phyloP scores from a whole-genome alignment of 2,113 vertebrate species.

The Anolis carolinensis region DNA sequence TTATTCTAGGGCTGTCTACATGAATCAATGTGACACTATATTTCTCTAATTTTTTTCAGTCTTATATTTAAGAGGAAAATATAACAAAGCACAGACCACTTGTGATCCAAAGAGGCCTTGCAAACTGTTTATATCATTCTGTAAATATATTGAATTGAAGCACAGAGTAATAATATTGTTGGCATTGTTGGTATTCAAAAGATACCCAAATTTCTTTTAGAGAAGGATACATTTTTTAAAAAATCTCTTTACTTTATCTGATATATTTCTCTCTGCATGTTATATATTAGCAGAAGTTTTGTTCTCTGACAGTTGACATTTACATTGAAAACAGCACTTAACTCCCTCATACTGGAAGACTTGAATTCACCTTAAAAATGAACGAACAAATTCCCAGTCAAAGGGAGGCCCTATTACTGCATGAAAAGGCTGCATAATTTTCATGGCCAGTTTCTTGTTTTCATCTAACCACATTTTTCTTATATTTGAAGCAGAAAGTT shows the following conservation, averaged over 20 bases:
- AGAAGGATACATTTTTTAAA: not conserved
- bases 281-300: not conserved
- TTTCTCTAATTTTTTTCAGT: not conserved
- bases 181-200: not conserved
- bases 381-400: not conserved
- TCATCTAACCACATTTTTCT: not conserved
- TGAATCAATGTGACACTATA: not conserved
- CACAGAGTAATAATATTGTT: fast-evolving
- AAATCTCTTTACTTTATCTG: not conserved
- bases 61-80: not conserved
- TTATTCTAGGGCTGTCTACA: not conserved
- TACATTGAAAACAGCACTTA: not conserved
- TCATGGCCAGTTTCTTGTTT: not conserved
- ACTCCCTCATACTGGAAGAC: not conserved
- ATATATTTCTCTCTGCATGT: not conserved
- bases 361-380: not conserved
- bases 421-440: not conserved
- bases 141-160: not conserved
- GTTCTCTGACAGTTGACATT: not conserved
- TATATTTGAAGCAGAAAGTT: not conserved
- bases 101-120: not conserved
- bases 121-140: not conserved
- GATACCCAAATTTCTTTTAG: not conserved
- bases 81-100: not conserved
- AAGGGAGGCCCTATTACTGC: not conserved